Percentiles rank a stretch among this genome's conserved stretches.
Evolutionary conservation across 2,113 vertebrate genomes (phyloP).

Genomic region (Marcusenius ussheri): DNA sequence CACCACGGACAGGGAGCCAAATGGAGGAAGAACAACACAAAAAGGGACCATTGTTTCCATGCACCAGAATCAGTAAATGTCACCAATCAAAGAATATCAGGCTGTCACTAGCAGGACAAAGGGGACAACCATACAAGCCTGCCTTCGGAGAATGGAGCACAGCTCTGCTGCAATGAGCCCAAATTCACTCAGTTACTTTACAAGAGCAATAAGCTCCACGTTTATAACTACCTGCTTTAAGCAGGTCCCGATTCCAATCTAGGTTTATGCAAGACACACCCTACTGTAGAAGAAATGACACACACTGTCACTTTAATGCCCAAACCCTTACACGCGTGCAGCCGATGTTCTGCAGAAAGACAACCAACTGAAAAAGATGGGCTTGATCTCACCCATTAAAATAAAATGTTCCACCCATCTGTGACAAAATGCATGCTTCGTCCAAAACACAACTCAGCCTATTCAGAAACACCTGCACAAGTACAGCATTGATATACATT

Average conservation of each 20-base stretch:
- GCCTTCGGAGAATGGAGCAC: not conserved
- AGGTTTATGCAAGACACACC: not conserved
- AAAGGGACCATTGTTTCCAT: not conserved
- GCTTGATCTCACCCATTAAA: not conserved
- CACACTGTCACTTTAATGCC: not conserved
- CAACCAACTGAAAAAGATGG: not conserved
- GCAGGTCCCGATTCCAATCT: not conserved
- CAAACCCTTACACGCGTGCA: not conserved
- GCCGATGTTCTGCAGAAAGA: not conserved
- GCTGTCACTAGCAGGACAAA: not conserved
- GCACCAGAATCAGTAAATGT: not conserved
- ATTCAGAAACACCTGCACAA: not conserved
- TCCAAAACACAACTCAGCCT: not conserved
- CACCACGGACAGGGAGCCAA: not conserved
- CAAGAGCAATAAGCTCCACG: not conserved
- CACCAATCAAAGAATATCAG: not conserved
- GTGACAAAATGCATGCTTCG: not conserved
- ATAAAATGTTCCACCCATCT: not conserved
- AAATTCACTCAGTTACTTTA: not conserved
- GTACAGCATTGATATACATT: not conserved
- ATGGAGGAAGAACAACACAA: not conserved
- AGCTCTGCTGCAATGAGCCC: not conserved
- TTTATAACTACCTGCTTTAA: not conserved
- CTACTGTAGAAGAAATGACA: not conserved
- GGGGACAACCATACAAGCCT: not conserved